Evolutionary conservation across 1,140 invertebrate genomes (phyloP), one percentile per base, ranked within the genome.

Genomic region (Spodoptera litura): DNA sequence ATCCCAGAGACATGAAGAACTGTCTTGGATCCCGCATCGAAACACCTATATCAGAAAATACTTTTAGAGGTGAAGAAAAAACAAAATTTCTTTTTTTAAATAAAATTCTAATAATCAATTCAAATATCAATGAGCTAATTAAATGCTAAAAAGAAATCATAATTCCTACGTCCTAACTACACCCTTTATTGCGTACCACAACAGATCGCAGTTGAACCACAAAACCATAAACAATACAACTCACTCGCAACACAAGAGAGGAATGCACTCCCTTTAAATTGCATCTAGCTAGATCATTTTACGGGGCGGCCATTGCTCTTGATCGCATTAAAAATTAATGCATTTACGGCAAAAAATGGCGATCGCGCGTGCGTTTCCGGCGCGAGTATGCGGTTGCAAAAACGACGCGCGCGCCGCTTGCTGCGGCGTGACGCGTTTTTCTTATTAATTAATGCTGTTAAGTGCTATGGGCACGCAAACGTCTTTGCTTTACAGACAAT

Each of bases 351-450:
- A 91, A 89, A 89, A 89, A 87, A 56, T 55, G 72, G 59, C 38
- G 77, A 73, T 59, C 71, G 85, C 83, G 87, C 86, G 85, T 87
- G 86, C 86, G 83, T 83, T 91, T 91, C 89, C 89, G 88, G 84
- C 38, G 62, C 81, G 79, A 35, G 83, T 77, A 83, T 83, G 84
- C 82, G 81, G 66, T 59, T 77, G 85, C 79, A 88, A 89, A 90
- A 91, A 91, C 75, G 38, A 83, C 80, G 87, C 87, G 86, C 83
- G 85, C 82, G 81, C 77, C 56, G 68, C n/a, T 35, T 68, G 74
- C 79, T 11, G 73, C 82, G 78, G 82, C 89, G 89, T 91, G 85
- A 89, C 86, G 89, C 86, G 89, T 89, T 91, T 91, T 90, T 91
- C 82, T 82, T 78, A 83, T 86, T 89, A 89, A 89, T 91, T 88